Base-by-base conservation (phyloP, 2,113 vertebrate species). In the Python bivittatus region DNA sequence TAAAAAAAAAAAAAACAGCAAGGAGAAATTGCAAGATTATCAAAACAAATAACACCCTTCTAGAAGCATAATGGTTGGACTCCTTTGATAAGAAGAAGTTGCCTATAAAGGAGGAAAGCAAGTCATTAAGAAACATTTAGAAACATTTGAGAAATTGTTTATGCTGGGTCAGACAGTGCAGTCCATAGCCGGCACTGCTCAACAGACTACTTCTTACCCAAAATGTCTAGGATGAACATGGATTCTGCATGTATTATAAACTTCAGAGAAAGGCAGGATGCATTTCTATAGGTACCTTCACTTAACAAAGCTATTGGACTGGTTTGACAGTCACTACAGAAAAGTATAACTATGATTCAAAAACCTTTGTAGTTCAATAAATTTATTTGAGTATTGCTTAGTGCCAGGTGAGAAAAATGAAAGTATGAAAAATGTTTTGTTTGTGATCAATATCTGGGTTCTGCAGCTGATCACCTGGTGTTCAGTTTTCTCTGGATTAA, bases 391-490 rank as follows among this genome's bases (percentile, higher is more conserved):
- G 27, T n/a, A 85, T 56, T 88, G 29, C 29, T 13, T n/a, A 86
- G 54, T 56, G 60, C 25, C 56, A 2, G 68, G 33, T 57, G 11
- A 15, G 17, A 15, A 84, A 90, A 92, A 92, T 25, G 44, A 29
- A 8, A 60, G 12, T 17, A 48, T 86, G 23, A 11, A 44, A 89
- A 61, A 84, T n/a, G 42, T 79, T 88, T 58, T 64, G 6, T 44
- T 89, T 56, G 6, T 56, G n/a, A 86, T 90, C 88, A 90, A 90
- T 86, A 86, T 53, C 25, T 52, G 60, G 42, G 27, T 85, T 90
- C 22, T 85, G 23, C n/a, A 44, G 33, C 29, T 90, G 11, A 33
- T 86, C 48, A 68, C 22, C 13, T 44, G 44, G 38, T 54, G 11
- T 52, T 54, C 48, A 44, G 33, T 44, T 86, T 57, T 92, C 25